Evolutionary conservation across 2,888 invertebrate genomes (phyloP).

Genomic region (Cosmia trapezina): DNA sequence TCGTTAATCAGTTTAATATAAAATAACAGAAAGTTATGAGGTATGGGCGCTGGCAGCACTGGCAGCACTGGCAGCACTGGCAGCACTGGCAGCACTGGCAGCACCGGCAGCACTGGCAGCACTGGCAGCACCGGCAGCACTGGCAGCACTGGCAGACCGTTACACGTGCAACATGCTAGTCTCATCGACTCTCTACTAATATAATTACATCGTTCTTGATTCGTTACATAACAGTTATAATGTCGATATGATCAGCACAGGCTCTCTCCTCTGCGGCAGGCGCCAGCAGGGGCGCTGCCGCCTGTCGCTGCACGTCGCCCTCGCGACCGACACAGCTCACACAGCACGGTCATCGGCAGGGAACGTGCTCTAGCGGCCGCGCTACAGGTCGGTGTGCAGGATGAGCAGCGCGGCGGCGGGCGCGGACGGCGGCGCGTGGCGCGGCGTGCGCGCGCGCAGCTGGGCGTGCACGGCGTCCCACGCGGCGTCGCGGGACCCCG

Average conservation of each 20-base stretch:
- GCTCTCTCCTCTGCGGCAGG: neutral
- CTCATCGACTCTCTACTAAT: conserved; percentile 29
- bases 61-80: too few species aligned
- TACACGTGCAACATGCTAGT: conserved; percentile 17
- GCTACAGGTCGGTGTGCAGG: conserved; percentile 79
- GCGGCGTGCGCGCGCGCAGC: conserved; percentile 71
- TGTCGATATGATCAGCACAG: conserved; percentile 23
- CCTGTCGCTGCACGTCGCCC: neutral
- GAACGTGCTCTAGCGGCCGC: neutral
- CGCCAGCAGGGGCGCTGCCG: neutral
- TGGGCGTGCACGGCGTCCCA: conserved; percentile 86
- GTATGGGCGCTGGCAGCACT: conserved; percentile 13
- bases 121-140: too few species aligned
- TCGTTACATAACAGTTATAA: conserved; percentile 6
- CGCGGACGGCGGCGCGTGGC: conserved; percentile 67
- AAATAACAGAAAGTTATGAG: conserved; percentile 47
- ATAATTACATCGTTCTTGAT: conserved; percentile 24
- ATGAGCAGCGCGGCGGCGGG: conserved; percentile 80
- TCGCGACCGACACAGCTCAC: neutral
- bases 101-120: too few species aligned
- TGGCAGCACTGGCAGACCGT: too few species aligned
- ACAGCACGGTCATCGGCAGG: neutral
- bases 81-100: too few species aligned
- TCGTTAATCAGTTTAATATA: conserved; percentile 63
- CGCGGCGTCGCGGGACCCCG: conserved; percentile 71